Base-by-base conservation (phyloP, 2,113 vertebrate genomes). In the Neomonachus schauinslandi region DNA sequence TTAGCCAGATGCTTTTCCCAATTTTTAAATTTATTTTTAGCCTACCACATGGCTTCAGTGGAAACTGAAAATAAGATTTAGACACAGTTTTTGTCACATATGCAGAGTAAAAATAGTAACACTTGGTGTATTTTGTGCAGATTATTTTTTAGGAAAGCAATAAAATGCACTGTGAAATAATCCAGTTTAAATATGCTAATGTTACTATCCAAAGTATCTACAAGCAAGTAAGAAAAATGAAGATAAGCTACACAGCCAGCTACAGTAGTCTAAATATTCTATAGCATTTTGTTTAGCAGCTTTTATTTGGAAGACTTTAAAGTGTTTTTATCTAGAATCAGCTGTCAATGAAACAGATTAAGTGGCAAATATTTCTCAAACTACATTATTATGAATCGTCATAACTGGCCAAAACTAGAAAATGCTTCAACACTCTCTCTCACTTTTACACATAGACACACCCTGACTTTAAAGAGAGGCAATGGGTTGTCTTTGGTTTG, bases 11-110 rank as follows among this genome's bases (percentile, higher is more conserved):
- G 98, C 95, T 96, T 94, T 96, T 67, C 69, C 81, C 84, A 67
- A 87, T 94, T 97, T 98, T 97, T 85, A 72, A 72, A 88, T 69
- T 95, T 98, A 98, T 98, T 98, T 98, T 98, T 97, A 98, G 95
- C 81, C 89, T 61, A 71, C 69, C 97, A 97, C 96, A 98, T 97
- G 95, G 96, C 84, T 97, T 77, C 71, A 63, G 95, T 69, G 49
- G 84, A 97, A 97, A 94, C 85, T 93, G 88, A 95, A 98, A 97
- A 97, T 67, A 91, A 91, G 93, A 97, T 89, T 84, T 89, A 95
- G 92, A 97, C 61, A 94, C 84, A 92, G 93, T 93, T 97, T 97
- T 97, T 97, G 92, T 95, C 97, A 97, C 95, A 93, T 77, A 95
- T 9, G 81, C 92, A 63, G 91, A 95, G 94, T 79, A 95, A 82